Base-by-base conservation (phyloP, 2,797 vertebrate species). In the Sciaenops ocellatus region DNA sequence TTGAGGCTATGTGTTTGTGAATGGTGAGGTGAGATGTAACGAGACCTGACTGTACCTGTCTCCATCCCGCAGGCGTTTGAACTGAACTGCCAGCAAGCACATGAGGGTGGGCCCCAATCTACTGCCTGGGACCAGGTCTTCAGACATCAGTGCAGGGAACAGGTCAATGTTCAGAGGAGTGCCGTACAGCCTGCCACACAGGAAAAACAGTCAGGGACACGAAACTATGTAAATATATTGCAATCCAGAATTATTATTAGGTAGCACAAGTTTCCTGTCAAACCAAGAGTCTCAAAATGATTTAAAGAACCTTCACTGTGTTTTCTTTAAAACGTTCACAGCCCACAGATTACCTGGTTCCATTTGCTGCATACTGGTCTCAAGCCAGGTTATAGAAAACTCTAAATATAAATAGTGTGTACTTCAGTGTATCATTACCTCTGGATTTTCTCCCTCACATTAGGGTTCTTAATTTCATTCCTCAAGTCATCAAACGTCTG, bases 141-240 rank as follows among this genome's bases (percentile, higher is more conserved):
- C 98, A 57, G 96, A 96, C 97, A 99, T 97, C 72, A 99, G 93
- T n/a, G 98, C 98, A 0, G 98, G 98, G 90, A 99, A 99, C 13
- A 99, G 85, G 91, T 99, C 98, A 8, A 99, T 89, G 88, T 99
- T 99, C 80, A 97, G 89, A 0, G 97, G 97, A 1, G 96, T 97
- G 44, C 98, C 98, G 30, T 99, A 99, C 4, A 99, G 90, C 90
- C 98, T 97, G 88, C 5, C 48, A 67, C 26, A 75, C 15, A 59
- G 24, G 11, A 59, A 22, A 48, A n/a, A 76, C 0, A 51, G 41
- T 75, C 20, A 79, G 41, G 30, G 9, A 66, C 17, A 56, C 9
- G 2, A 22, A 51, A 64, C 24, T 22, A 24, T 26, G 55, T 13
- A 26, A 54, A 62, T 30, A 52, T 1, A 30, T 1, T 24, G 9